A percentile compares a stretch with the other conserved stretches of the same genome.
phyloP scores from a whole-genome alignment of 2,888 invertebrate species.

The Melinopterus prodromus region DNA sequence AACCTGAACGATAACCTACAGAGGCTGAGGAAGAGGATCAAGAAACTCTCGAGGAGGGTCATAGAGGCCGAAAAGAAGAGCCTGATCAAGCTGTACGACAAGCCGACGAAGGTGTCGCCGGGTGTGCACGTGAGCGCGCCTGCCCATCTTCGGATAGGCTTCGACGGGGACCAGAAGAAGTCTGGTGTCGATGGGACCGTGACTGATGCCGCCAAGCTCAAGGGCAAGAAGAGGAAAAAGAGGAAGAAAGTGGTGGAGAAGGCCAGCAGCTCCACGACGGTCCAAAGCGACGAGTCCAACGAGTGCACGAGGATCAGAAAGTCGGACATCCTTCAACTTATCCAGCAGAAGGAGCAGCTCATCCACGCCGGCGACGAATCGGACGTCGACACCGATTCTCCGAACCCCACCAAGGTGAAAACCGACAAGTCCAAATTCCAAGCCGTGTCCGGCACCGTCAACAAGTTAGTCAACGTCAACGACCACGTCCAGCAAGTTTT shows the following conservation, averaged over 20 bases:
- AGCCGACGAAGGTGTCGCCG: not conserved
- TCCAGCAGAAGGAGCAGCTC: not conserved
- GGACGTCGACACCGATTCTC: slow-evolving; percentile 19
- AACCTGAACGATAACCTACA: slow-evolving; percentile 5
- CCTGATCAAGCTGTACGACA: slow-evolving; percentile 6
- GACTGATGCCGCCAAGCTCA: not conserved
- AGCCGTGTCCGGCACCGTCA: slow-evolving; percentile 29
- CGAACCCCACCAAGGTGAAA: not conserved
- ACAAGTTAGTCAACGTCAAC: slow-evolving; percentile 27
- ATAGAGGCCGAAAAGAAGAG: slow-evolving; percentile 1
- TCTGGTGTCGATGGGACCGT: not conserved
- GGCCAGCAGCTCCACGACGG: slow-evolving; percentile 25
- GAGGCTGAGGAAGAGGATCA: slow-evolving; percentile 4
- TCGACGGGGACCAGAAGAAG: not conserved
- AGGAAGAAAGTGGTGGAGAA: slow-evolving; percentile 14
- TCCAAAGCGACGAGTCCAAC: slow-evolving; percentile 11
- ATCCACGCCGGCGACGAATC: slow-evolving; percentile 29
- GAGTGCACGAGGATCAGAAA: not conserved
- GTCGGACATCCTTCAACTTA: not conserved
- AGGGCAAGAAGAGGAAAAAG: slow-evolving; percentile 4
- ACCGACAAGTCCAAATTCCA: not conserved
- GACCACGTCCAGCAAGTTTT: slow-evolving; percentile 15
- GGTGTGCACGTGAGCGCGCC: not conserved
- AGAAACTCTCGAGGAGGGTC: slow-evolving; percentile 11
- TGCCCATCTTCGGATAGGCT: not conserved